Percentiles rank a stretch among this genome's conserved stretches.
phyloP scores from a whole-genome alignment of 2,888 invertebrate genomes.

The Leptura quadrifasciata region DNA sequence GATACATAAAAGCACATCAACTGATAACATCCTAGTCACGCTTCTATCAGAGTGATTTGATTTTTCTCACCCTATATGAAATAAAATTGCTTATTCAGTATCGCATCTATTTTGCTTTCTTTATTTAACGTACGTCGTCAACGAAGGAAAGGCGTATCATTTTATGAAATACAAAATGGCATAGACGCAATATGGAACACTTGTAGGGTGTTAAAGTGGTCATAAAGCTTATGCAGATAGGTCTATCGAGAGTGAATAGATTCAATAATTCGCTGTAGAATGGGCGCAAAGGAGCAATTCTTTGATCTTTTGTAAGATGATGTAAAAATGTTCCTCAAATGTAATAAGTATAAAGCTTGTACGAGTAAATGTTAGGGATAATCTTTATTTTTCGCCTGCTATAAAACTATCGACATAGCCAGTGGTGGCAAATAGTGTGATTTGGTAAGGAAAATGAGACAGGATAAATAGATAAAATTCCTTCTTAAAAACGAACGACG shows the following conservation, averaged over 20 bases:
- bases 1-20: slow-evolving; percentile 13
- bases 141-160: slow-evolving; percentile 46
- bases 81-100: slow-evolving; percentile 69
- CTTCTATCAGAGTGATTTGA: slow-evolving; percentile 68
- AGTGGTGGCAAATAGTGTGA: too few species aligned
- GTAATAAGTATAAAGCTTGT: too few species aligned
- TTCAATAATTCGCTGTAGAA: slow-evolving; percentile 49
- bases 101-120: slow-evolving; percentile 60
- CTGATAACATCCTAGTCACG: slow-evolving; percentile 61
- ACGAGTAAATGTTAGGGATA: too few species aligned
- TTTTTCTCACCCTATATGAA: slow-evolving; percentile 66
- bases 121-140: slow-evolving; percentile 48
- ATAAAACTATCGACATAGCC: too few species aligned
- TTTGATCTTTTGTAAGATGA: slow-evolving; percentile 11
- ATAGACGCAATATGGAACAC: slow-evolving; percentile 65
- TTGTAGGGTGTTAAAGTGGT: slow-evolving; percentile 65
- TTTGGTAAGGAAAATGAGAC: too few species aligned
- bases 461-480: too few species aligned
- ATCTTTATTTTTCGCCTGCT: too few species aligned
- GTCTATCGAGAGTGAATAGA: slow-evolving; percentile 56
- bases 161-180: slow-evolving; percentile 58
- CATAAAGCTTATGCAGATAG: slow-evolving; percentile 67
- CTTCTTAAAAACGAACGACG: too few species aligned
- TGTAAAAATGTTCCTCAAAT: too few species aligned
- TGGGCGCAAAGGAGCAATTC: slow-evolving; percentile 10